Conservation (phyloP, 2,113 vertebrate genomes). For the Strigops habroptila region DNA sequence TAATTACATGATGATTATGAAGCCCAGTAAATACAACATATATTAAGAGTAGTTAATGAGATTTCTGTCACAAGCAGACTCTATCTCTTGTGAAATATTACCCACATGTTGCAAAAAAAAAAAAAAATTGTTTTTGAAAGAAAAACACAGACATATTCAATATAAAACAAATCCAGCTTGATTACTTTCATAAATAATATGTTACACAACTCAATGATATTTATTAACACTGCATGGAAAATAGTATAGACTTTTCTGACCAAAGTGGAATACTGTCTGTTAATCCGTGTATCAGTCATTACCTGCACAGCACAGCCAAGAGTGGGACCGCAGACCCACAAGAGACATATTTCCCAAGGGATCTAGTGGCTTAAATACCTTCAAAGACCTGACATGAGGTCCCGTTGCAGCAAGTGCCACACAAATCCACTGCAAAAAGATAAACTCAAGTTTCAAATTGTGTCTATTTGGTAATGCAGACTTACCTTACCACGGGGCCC, state of each 20-base stretch:
- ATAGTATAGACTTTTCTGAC: neutral
- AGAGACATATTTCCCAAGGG: neutral
- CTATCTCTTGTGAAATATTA: constrained; percentile 22
- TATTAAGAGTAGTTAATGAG: constrained; percentile 49
- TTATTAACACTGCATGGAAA: neutral
- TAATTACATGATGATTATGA: constrained; percentile 37
- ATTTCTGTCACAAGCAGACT: constrained; percentile 24
- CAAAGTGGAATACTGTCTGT: neutral
- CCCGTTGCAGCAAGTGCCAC: neutral
- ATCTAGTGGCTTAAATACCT: neutral
- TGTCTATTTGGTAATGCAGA: neutral
- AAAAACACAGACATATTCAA: neutral
- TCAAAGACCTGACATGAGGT: neutral
- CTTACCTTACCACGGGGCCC: neutral
- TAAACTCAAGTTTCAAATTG: neutral
- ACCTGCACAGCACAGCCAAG: neutral
- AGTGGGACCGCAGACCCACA: neutral
- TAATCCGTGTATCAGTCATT: neutral
- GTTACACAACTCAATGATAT: neutral
- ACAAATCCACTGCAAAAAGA: neutral
- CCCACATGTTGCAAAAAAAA: neutral
- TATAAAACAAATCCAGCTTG: neutral
- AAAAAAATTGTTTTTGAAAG: neutral
- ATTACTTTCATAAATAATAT: neutral
- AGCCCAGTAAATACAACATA: constrained; percentile 43